Conservation (phyloP, 2,797 vertebrate species). For the Platyrinchus mystaceus region DNA sequence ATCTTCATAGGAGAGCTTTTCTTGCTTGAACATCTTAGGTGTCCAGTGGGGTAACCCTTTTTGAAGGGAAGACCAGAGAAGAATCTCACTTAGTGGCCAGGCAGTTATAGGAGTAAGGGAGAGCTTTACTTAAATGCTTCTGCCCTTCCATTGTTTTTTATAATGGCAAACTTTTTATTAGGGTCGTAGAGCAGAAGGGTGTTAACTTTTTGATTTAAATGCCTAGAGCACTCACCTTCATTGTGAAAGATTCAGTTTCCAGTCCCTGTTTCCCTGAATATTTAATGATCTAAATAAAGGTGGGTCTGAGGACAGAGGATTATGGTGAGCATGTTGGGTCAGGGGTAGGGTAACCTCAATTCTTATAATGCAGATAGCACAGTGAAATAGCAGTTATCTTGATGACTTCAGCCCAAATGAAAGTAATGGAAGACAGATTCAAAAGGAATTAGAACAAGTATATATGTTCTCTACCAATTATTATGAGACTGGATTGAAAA, state of each 20-base stretch:
- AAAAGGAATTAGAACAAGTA: background rate
- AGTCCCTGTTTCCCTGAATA: background rate
- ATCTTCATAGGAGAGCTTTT: background rate
- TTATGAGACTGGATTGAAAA: conserved; percentile 8
- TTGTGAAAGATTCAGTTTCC: background rate
- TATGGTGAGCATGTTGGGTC: background rate
- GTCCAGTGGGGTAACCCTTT: background rate
- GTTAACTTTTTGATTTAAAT: background rate
- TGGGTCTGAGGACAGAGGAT: background rate
- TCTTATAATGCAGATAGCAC: background rate
- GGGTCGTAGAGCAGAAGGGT: background rate
- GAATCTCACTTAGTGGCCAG: background rate
- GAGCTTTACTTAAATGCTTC: background rate
- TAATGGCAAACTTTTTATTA: background rate
- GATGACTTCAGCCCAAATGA: background rate
- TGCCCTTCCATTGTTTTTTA: background rate
- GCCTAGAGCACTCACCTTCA: conserved; percentile 4
- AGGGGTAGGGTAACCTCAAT: background rate
- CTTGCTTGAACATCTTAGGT: background rate
- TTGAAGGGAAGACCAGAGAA: background rate
- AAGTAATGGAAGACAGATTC: background rate
- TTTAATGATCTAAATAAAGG: conserved; percentile 3
- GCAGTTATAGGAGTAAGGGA: background rate
- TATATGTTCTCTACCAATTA: background rate
- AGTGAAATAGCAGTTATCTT: background rate